phyloP scores from a whole-genome alignment of 2,797 vertebrate genomes.

The Graptemys geographica region DNA sequence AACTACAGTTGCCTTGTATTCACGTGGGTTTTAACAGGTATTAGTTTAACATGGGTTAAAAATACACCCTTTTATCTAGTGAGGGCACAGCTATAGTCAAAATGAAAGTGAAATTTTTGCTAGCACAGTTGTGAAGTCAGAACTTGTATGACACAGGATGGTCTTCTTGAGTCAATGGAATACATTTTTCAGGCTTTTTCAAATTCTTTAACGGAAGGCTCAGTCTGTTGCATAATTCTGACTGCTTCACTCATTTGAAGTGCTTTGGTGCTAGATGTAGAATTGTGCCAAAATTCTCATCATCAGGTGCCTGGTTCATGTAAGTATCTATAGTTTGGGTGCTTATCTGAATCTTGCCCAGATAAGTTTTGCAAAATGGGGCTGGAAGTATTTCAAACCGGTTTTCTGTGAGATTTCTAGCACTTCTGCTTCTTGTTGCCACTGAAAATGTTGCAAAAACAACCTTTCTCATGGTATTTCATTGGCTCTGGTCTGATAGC shows the following conservation, averaged over 20 bases:
- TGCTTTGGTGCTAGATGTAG: background rate
- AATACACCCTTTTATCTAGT: background rate
- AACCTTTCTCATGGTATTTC: slow-evolving; percentile 73
- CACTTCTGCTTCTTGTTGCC: slow-evolving; percentile 75
- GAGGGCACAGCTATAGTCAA: accelerated
- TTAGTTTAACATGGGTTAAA: background rate
- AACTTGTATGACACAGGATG: background rate
- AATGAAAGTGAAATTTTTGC: background rate
- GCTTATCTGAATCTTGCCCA: slow-evolving; percentile 52
- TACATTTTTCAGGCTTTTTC: slow-evolving; percentile 16
- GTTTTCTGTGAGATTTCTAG: slow-evolving; percentile 73
- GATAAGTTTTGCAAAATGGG: slow-evolving; percentile 69
- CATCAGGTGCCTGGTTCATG: slow-evolving; percentile 70
- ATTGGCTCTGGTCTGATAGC: slow-evolving; percentile 60
- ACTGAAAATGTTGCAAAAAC: slow-evolving; percentile 75
- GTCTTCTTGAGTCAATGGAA: slow-evolving; percentile 18
- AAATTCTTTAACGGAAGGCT: slow-evolving; percentile 60
- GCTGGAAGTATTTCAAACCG: slow-evolving; percentile 74
- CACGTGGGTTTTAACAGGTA: background rate
- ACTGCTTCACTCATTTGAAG: slow-evolving; percentile 45
- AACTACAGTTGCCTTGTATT: background rate
- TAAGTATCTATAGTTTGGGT: slow-evolving; percentile 69
- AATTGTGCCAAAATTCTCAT: slow-evolving; percentile 65
- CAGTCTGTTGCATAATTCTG: slow-evolving; percentile 14
- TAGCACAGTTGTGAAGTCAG: background rate